These are phyloP conservation scores for Centropyge bicolor DNA, from an alignment of 2,797 vertebrate species.

Conservation along the genomic window DNA sequence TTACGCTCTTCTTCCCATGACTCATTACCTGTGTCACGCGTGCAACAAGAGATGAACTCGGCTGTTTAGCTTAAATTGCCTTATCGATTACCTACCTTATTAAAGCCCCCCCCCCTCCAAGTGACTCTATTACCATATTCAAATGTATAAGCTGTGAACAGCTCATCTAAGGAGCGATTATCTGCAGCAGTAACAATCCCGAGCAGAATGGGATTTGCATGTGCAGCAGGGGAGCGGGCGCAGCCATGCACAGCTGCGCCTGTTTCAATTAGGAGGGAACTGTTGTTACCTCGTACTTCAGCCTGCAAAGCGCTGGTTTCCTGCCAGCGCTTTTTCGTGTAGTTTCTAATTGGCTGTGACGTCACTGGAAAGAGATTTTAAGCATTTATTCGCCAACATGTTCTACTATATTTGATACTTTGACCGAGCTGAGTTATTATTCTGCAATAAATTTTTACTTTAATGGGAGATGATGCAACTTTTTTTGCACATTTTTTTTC, in stretches of 20 bases:
- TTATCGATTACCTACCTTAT: constrained; percentile 74
- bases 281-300: constrained; percentile 49
- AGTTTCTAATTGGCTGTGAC: constrained; percentile 25
- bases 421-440: not conserved
- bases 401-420: too few relatives aligned
- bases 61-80: constrained; percentile 69
- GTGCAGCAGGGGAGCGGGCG: constrained; percentile 52
- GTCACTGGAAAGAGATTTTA: constrained; percentile 27
- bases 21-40: constrained; percentile 57
- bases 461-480: not conserved
- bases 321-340: constrained; percentile 21
- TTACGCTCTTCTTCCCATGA: constrained; percentile 13
- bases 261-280: constrained; percentile 69
- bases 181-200: constrained; percentile 55
- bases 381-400: constrained; percentile 19
- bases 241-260: constrained; percentile 56
- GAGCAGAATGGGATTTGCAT: constrained; percentile 66
- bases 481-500: not conserved
- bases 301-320: constrained; percentile 40
- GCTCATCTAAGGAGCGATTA: constrained; percentile 69
- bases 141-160: constrained; percentile 49
- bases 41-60: constrained; percentile 62
- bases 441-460: not conserved
- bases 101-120: constrained; percentile 48
- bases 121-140: constrained; percentile 66